These are phyloP conservation scores for Desmophyllum pertusum DNA, from an alignment of 92 coral and sea anemone species.

Conservation along the genomic window DNA sequence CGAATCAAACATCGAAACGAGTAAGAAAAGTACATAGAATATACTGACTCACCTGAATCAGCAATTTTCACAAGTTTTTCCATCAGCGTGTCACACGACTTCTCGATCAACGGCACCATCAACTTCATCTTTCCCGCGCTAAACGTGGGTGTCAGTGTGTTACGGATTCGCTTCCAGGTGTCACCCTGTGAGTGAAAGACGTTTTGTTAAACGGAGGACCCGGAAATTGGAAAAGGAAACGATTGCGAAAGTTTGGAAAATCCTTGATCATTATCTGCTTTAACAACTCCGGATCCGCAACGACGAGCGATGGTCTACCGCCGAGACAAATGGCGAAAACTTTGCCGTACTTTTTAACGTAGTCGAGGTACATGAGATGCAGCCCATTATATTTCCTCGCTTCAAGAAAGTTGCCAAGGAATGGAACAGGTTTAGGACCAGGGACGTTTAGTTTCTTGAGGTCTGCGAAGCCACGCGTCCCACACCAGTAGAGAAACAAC, in stretches of 20 bases:
- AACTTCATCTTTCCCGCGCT: conserved; percentile 64
- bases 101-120: conserved; percentile 67
- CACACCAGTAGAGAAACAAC: conserved; percentile 52
- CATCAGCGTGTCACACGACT: conserved; percentile 54
- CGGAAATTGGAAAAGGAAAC: neutral
- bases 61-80: conserved; percentile 55
- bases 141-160: conserved; percentile 69
- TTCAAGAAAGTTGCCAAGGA: conserved; percentile 53
- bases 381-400: conserved; percentile 41
- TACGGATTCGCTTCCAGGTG: conserved; percentile 52
- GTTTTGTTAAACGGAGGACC: neutral
- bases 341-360: conserved; percentile 54
- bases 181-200: no score
- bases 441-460: conserved; percentile 51
- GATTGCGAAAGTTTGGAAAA: conserved; percentile 52
- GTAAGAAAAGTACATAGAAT: no score
- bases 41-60: conserved; percentile 23
- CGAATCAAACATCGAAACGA: no score
- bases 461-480: conserved; percentile 36
- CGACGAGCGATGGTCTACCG: conserved; percentile 55
- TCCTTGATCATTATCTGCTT: conserved; percentile 57
- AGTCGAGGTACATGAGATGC: conserved; percentile 45
- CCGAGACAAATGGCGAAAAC: conserved; percentile 56
- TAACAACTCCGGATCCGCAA: no score
- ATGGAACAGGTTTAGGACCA: conserved; percentile 67